These are phyloP conservation scores for Salticus scenicus DNA, from an alignment of 2,888 invertebrate species.

Conservation along the genomic window DNA sequence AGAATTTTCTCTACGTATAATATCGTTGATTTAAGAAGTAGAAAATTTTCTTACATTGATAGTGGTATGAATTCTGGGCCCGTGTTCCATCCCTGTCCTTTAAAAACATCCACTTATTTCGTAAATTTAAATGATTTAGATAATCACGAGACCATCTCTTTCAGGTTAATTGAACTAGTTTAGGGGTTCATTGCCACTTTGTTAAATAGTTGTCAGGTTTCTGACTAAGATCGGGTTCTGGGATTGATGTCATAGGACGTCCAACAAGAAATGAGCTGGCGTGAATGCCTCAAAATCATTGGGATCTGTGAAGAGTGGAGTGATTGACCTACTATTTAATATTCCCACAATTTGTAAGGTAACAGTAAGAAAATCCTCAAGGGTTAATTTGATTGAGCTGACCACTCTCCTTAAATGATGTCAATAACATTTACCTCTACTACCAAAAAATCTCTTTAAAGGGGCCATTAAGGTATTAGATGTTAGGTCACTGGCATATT, in stretches of 20 bases:
- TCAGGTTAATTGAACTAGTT: background rate
- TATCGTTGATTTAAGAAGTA: too few relatives aligned
- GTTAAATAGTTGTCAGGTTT: slow-evolving; percentile 61
- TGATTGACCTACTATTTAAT: slow-evolving; percentile 73
- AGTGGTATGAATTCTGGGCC: too few relatives aligned
- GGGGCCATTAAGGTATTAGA: slow-evolving; percentile 67
- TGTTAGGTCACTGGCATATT: slow-evolving; percentile 63
- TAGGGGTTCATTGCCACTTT: background rate
- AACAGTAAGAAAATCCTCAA: background rate
- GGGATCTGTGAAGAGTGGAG: slow-evolving; percentile 71
- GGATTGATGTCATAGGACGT: slow-evolving; percentile 46
- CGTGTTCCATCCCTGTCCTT: too few relatives aligned
- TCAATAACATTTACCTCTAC: background rate
- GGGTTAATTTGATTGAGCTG: background rate
- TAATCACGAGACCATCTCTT: background rate
- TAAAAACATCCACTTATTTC: background rate
- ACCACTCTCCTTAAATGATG: background rate
- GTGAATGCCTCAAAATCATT: slow-evolving; percentile 72
- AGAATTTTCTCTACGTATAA: too few relatives aligned
- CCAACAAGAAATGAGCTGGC: slow-evolving; percentile 73
- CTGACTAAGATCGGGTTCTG: slow-evolving; percentile 71
- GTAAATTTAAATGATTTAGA: background rate
- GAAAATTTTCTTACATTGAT: too few relatives aligned
- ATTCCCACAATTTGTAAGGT: slow-evolving; percentile 73
- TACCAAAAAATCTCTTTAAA: slow-evolving; percentile 56